Evolutionary conservation across 2,797 vertebrate genomes (phyloP), one percentile per base, ranked within the genome.

Genomic region (Hippocampus kuda): DNA sequence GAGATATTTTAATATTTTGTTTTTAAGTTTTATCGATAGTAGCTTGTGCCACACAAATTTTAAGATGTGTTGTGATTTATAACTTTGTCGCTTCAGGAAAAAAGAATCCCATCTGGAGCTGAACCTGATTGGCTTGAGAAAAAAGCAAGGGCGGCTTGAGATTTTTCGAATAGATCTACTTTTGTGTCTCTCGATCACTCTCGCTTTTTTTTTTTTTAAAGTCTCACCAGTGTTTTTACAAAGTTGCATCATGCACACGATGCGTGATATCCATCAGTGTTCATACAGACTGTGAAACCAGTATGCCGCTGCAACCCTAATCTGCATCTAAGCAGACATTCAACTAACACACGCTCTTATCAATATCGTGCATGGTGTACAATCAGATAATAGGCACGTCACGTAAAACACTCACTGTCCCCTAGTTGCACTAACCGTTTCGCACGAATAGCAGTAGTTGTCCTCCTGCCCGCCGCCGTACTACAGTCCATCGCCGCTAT

Each of bases 281-380:
- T 65, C 63, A 48, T 48, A 27, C 24, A 65, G 16, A 11, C 18
- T 48, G 63, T 65, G 13, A 49, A 18, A 70, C 70, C 54, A 42
- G 61, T 57, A 56, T 53, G 64, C 34, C 26, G 46, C 66, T 66
- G 70, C 64, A 51, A 71, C 65, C 18, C 66, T 60, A 49, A 27
- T 48, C 56, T 61, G 56, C 56, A 61, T 59, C 26, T 13, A 27
- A 20, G 42, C 67, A 56, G 41, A 41, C 24, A 26, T 61, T 26
- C 4, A 10, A 46, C 56, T 68, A 68, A 68, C 54, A 61, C 67
- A 46, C 63, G 9, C n/a, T 65, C 63, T 65, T 59, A 27, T 59
- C 54, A 59, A 60, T 27, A 46, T 46, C 24, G 24, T 12, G 67
- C 67, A 68, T 68, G 67, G 42, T 41, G 67, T 68, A 60, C 56